A percentile compares a stretch with the other conserved stretches of the same genome.
These are phyloP conservation scores for Pantala flavescens DNA, from an alignment of 1,140 invertebrate genomes.

Conservation along the genomic window DNA sequence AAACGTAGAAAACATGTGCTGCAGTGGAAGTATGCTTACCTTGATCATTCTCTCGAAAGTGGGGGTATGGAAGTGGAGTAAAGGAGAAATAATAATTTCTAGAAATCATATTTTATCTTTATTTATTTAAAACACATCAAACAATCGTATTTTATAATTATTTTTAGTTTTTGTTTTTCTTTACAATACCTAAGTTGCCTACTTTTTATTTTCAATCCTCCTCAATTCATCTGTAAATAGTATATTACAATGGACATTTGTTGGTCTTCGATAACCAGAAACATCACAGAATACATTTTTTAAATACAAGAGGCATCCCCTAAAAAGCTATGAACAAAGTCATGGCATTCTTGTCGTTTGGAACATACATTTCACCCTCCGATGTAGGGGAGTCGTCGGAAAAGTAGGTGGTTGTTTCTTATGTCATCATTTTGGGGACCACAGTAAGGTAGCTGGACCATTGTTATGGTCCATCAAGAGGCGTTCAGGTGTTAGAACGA, in stretches of 20 bases:
- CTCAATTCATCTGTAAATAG: background rate
- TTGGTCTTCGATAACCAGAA: background rate
- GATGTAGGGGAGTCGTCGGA: no score
- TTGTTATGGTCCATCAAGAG: no score
- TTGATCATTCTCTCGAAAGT: background rate
- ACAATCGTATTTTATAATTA: background rate
- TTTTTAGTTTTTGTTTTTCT: conserved; percentile 2
- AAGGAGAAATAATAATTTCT: background rate
- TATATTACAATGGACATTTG: background rate
- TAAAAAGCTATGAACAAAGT: background rate
- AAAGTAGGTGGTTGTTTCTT: no score
- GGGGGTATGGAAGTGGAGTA: background rate
- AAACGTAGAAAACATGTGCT: no score
- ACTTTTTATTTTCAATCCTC: background rate
- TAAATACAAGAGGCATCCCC: conserved; percentile 3
- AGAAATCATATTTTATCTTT: conserved; percentile 7
- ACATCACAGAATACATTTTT: conserved; percentile 10
- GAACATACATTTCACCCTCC: background rate
- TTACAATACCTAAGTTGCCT: background rate
- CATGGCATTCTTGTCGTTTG: background rate
- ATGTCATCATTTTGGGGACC: no score
- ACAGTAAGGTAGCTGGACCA: no score
- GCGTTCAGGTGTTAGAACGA: no score
- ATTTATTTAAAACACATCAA: conserved; percentile 5
- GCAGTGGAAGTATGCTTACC: no score